These are phyloP conservation scores for Rhizoglyphus robini DNA, from an alignment of 1,140 invertebrate genomes.

Conservation along the genomic window DNA sequence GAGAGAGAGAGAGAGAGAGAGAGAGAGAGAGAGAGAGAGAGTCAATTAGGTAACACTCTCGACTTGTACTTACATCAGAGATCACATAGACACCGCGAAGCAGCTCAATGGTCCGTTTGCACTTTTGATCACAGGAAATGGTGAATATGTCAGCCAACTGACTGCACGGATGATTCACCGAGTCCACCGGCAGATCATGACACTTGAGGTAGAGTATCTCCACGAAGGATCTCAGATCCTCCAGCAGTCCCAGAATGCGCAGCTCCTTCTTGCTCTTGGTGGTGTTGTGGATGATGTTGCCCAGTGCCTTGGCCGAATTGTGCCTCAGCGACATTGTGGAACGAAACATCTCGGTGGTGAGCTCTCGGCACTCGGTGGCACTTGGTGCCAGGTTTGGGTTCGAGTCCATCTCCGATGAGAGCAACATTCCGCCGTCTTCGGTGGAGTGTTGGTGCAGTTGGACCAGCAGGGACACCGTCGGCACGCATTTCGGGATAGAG, in stretches of 20 bases:
- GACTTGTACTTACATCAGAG: constrained; percentile 60
- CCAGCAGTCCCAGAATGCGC: constrained; percentile 63
- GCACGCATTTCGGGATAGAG: constrained; percentile 19
- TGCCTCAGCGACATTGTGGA: constrained; percentile 48
- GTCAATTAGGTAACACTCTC: background rate
- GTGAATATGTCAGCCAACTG: constrained; percentile 87
- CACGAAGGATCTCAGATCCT: constrained; percentile 60
- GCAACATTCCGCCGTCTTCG: background rate
- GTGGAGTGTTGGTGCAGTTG: constrained; percentile 52
- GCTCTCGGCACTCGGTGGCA: constrained; percentile 24
- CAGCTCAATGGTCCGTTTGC: constrained; percentile 83
- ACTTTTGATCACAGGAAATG: constrained; percentile 87
- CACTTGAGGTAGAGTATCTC: constrained; percentile 36
- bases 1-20: constrained; percentile 1
- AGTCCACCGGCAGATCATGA: background rate
- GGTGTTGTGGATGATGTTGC: constrained; percentile 86
- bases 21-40: background rate
- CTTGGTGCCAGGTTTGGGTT: background rate
- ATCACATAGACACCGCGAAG: constrained; percentile 62
- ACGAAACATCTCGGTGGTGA: constrained; percentile 24
- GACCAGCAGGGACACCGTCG: constrained; percentile 67
- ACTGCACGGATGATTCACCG: constrained; percentile 52
- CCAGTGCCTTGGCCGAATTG: constrained; percentile 65
- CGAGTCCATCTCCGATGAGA: constrained; percentile 40
- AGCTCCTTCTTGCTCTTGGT: constrained; percentile 70